Base-by-base conservation (phyloP, 2,888 invertebrate species). In the Micoletzkya japonica region DNA sequence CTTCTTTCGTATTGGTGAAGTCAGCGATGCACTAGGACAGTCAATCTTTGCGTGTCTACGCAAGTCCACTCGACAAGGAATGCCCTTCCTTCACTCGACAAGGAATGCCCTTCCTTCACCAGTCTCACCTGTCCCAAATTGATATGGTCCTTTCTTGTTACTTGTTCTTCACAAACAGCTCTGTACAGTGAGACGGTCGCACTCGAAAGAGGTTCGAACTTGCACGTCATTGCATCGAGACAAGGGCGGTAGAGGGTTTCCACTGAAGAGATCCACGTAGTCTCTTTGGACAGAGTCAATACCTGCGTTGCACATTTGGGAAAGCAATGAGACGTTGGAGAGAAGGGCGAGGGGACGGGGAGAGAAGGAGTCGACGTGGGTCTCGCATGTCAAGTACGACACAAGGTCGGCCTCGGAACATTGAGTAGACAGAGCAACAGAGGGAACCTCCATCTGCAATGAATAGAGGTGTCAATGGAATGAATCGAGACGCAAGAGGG, bases 311-410 rank as follows among this genome's bases (percentile, higher is more conserved):
- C 64, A 66, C 37, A 66, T 37, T 26, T 14, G 17, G 30, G 64
- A 66, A 50, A 66, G 26, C 17, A 44, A 36, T 28, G 52, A 52
- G 1, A 54, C 26, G 37, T 66, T 34, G 37, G 54, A 52, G 54
- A 83, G 81, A 54, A 83, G 73, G 17, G 81, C 70, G 26, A 83
- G 75, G 20, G 83, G 83, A 17, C 78, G 73, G 73, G 81, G 81
- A 20, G 74, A 76, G 75, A 77, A 83, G 17, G 74, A 73, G 69
- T 84, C 83, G 28, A 83, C 52, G 44, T 73, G 72, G 3, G 77
- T 71, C 66, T 83, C 83, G 69, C 83, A 83, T 54, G 77, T 77
- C 39, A 82, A 74, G 72, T 73, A 79, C n/a, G 75, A 74, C 50
- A 81, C 73, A 34, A 83, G 74, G 57, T 81, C 78, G 1, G 75